Base-by-base conservation (phyloP, 1,140 invertebrate genomes). In the Anadara kagoshimensis region DNA sequence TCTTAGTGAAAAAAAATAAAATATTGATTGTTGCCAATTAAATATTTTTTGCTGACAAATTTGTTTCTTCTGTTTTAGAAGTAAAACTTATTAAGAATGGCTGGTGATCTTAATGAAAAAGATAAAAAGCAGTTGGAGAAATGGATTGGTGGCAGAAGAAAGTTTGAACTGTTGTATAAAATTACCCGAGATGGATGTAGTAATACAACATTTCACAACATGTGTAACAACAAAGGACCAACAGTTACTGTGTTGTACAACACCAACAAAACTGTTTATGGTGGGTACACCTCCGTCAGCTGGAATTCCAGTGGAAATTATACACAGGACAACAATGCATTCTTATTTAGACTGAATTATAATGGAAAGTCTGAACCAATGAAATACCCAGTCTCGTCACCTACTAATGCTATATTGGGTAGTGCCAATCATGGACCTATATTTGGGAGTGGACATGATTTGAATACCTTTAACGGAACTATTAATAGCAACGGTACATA, bases 171-270 rank as follows among this genome's bases (percentile, higher is more conserved):
- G 26, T 18, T 80, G 12, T 80, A 80, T 36, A 70, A 71, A 59
- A 62, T 59, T 3, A 72, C 56, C 14, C 49, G 63, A 57, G 69
- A 80, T 61, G 75, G 75, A 20, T 75, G 66, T 61, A 61, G 22
- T 41, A 65, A 72, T 5, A 18, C 18, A 26, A 53, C 59, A 18
- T 80, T 80, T 43, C 78, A 80, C 45, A 56, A 63, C 26, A 69
- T 69, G 45, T 80, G 78, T 59, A 64, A 80, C 56, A 56, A 70
- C 26, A 66, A 73, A 51, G 75, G 75, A 8, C 69, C 76, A 14
- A 80, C 78, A 11, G 64, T 80, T 1, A 75, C 75, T 8, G 59
- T 79, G 14, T 36, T 74, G 51, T 74, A 75, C 62, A 75, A 73
- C 45, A 68, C 64, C 10, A 44, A 67, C 14, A 49, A 66, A 1